phyloP scores from a whole-genome alignment of 2,113 vertebrate species.

The Polyodon spathula region DNA sequence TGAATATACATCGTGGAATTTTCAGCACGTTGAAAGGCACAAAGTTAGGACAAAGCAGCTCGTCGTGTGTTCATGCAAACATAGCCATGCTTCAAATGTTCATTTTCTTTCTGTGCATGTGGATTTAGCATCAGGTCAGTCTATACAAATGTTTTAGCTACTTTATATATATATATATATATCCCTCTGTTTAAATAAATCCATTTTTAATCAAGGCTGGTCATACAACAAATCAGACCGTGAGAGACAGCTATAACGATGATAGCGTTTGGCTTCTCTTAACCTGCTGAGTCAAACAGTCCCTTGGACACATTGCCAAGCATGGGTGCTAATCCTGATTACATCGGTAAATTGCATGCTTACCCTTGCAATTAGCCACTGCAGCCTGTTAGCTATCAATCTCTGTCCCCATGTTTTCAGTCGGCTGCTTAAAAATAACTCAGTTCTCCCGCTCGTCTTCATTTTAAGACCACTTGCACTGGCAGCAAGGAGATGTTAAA shows the following conservation, averaged over 20 bases:
- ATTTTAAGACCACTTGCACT: not conserved
- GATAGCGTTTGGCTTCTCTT: not conserved
- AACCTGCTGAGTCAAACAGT: not conserved
- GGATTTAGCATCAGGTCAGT: too few relatives aligned
- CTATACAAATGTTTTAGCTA: too few relatives aligned
- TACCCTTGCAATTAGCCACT: not conserved
- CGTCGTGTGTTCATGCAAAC: too few relatives aligned
- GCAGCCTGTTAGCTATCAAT: slow-evolving; percentile 6
- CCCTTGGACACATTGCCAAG: not conserved
- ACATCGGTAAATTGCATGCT: not conserved
- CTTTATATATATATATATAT: too few relatives aligned
- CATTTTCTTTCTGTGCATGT: too few relatives aligned
- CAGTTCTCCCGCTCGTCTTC: not conserved
- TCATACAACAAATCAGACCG: slow-evolving; percentile 2
- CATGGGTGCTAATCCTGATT: slow-evolving; percentile 1
- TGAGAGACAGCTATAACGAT: too few relatives aligned
- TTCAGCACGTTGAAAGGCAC: too few relatives aligned
- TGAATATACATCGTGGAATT: too few relatives aligned
- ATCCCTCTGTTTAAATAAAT: too few relatives aligned
- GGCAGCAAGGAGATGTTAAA: slow-evolving; percentile 16
- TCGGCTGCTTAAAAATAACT: slow-evolving; percentile 6
- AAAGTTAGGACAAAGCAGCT: too few relatives aligned
- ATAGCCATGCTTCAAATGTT: too few relatives aligned
- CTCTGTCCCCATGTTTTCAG: slow-evolving; percentile 5
- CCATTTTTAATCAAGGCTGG: too few relatives aligned